Base-by-base conservation (phyloP, 2,113 vertebrate genomes). In the Misgurnus anguillicaudatus region DNA sequence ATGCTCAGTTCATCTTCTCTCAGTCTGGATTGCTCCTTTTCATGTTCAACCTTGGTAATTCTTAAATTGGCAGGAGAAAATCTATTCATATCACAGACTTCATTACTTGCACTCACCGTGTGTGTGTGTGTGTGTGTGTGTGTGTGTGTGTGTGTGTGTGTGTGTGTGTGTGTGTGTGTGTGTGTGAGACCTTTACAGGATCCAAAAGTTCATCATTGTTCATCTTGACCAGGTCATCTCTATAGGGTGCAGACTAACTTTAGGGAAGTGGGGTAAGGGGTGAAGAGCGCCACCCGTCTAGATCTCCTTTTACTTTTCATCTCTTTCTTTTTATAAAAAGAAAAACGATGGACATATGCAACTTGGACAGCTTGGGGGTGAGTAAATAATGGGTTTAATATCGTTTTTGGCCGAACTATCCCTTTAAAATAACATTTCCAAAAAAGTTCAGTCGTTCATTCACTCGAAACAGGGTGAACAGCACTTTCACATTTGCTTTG, bases 131-230 rank as follows among this genome's bases (percentile, higher is more conserved):
- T n/a, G n/a, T n/a, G n/a, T n/a, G n/a, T n/a, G n/a, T n/a, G n/a
- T n/a, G n/a, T n/a, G n/a, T n/a, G 47, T 64, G 39, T 70, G 76
- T 47, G 17, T 11, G 39, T 45, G 55, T 39, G 36, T 38, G 41
- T 3, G 42, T 45, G 42, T 4, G 6, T 53, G 5, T 70, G 19
- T 38, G n/a, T 69, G 41, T 66, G 48, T 74, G 51, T 68, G 65
- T 67, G 68, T 62, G 6, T 57, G 57, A 90, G 91, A 91, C 87
- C 88, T 92, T 92, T 90, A 78, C 82, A 85, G 85, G 83, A 89
- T 88, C 90, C 87, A 91, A 90, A 90, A 87, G 88, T 89, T 90
- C 89, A 90, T 91, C 87, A 89, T 90, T 89, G 88, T 85, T 87
- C 82, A 68, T 88, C 88, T 87, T 79, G 75, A 86, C 80, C 47